Evolutionary conservation across 2,797 vertebrate genomes (phyloP).

Genomic region (Lophotriccus pileatus): DNA sequence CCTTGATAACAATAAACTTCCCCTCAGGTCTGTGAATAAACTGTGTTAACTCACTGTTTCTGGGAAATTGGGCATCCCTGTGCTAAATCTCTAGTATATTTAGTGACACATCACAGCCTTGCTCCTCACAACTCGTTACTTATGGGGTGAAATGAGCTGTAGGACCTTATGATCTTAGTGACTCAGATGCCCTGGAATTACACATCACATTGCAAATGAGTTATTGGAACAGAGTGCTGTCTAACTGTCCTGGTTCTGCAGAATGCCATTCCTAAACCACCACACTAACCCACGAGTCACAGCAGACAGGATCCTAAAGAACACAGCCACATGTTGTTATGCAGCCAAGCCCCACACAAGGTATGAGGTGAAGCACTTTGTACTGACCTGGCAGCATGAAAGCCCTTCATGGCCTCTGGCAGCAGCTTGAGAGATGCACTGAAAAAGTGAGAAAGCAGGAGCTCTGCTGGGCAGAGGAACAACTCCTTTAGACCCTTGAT

Average conservation of each 20-base stretch:
- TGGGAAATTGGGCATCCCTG: background rate
- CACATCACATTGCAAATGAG: background rate
- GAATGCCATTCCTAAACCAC: background rate
- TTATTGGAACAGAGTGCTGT: background rate
- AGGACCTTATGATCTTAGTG: background rate
- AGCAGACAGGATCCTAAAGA: background rate
- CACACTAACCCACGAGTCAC: background rate
- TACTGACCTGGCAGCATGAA: background rate
- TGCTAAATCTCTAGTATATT: background rate
- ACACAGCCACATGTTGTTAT: background rate
- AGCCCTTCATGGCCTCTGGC: background rate
- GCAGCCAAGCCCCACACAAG: background rate
- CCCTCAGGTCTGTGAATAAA: background rate
- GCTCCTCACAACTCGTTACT: background rate
- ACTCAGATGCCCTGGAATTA: constrained; percentile 13
- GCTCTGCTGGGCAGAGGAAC: background rate
- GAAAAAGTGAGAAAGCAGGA: background rate
- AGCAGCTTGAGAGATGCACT: background rate
- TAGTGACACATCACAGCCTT: background rate
- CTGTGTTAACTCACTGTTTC: background rate
- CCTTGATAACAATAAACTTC: background rate
- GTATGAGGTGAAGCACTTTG: background rate
- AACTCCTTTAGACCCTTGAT: background rate
- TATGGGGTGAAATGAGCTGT: background rate
- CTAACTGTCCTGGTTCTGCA: background rate